Evolutionary conservation across 1,140 invertebrate genomes (phyloP).

Genomic region (Monomorium pharaonis): DNA sequence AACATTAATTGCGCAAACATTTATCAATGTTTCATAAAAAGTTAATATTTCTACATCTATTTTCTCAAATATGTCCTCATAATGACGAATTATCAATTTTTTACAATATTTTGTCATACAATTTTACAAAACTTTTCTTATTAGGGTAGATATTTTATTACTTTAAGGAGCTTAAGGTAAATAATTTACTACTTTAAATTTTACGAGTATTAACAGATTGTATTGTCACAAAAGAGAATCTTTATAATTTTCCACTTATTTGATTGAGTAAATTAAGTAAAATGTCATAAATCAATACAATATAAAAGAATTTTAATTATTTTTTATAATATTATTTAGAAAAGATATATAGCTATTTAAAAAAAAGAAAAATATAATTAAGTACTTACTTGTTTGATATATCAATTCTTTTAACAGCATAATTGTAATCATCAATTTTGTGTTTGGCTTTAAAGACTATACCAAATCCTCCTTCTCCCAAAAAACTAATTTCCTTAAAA

Average conservation of each 20-base stretch:
- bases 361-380: not conserved
- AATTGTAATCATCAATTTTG: conserved; percentile 97
- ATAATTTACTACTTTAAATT: not conserved
- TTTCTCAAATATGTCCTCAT: too few species aligned
- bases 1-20: too few species aligned
- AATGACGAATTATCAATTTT: too few species aligned
- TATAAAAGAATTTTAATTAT: not conserved
- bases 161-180: too few species aligned
- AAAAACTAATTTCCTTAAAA: conserved; percentile 93
- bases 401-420: conserved; percentile 97
- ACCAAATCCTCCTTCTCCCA: conserved; percentile 98
- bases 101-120: too few species aligned
- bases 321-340: not conserved
- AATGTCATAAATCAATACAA: not conserved
- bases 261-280: too few species aligned
- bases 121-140: too few species aligned
- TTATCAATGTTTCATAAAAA: too few species aligned
- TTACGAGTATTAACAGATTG: not conserved
- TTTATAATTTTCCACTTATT: too few species aligned
- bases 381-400: conserved; percentile 91
- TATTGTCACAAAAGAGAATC: not conserved
- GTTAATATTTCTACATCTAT: too few species aligned
- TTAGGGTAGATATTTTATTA: too few species aligned
- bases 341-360: not conserved
- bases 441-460: conserved; percentile 98